Conservation (phyloP, 2,797 vertebrate genomes). For the Coregonus sp. region DNA sequence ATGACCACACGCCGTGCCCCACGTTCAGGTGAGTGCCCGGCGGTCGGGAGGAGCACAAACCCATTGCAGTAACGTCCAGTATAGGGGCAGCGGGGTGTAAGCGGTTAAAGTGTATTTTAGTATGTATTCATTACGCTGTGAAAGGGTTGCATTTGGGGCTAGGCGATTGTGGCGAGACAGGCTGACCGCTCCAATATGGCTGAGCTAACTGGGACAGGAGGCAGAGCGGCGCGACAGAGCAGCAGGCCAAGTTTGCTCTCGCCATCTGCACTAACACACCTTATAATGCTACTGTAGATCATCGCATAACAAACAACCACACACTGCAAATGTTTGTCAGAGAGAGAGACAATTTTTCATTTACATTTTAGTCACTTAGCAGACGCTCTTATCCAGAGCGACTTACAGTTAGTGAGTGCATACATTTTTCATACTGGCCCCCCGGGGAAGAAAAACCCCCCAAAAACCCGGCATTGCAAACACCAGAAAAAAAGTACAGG, state of each 20-base stretch:
- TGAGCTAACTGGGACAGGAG: conserved; percentile 86
- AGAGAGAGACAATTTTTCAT: conserved; percentile 5
- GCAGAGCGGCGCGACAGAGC: conserved; percentile 46
- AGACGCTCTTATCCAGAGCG: too few species aligned
- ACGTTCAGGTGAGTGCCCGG: conserved; percentile 70
- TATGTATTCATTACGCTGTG: conserved; percentile 91
- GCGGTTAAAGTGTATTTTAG: conserved; percentile 88
- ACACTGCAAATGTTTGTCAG: conserved; percentile 66
- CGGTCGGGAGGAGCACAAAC: conserved; percentile 67
- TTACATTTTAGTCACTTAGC: too few species aligned
- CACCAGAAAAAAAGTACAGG: too few species aligned
- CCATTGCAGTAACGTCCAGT: conserved; percentile 78
- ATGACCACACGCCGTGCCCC: conserved; percentile 56
- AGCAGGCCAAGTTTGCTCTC: conserved; percentile 71
- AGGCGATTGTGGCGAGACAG: conserved; percentile 86
- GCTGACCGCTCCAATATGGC: conserved; percentile 91
- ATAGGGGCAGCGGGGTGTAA: conserved; percentile 68
- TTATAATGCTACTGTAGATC: conserved; percentile 68
- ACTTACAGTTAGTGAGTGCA: too few species aligned
- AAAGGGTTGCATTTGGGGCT: conserved; percentile 86
- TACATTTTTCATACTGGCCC: too few species aligned
- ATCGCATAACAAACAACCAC: conserved; percentile 57
- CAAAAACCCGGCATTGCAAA: too few species aligned
- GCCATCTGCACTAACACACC: conserved; percentile 73
- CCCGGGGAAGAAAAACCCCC: too few species aligned